Base-by-base conservation (phyloP, 2,888 invertebrate species). In the Agonopterix subpropinquella region DNA sequence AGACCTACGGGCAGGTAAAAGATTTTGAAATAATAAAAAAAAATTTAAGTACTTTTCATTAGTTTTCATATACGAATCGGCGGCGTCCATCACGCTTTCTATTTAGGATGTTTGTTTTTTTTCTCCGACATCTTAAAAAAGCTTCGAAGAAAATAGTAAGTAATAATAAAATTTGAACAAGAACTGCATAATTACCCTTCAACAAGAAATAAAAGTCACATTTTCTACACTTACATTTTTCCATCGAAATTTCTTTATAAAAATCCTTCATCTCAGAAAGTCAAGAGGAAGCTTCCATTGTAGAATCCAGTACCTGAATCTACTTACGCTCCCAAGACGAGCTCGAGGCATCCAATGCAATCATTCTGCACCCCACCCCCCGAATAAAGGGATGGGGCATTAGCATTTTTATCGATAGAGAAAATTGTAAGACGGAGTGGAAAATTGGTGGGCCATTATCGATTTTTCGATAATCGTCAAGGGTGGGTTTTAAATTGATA, bases 351-450 rank as follows among this genome's bases (percentile, higher is more conserved):
- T 67, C 70, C 70, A 76, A 80, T 77, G 80, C 81, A 81, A 82
- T 83, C 83, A 79, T 73, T 72, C 70, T 61, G 63, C 65, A 67
- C 68, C 70, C 65, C 64, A 59, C 47, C 13, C 28, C 46, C 43
- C 18, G 9, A 28, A 28, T 48, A 46, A 59, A 78, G 80, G 76
- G 77, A 75, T 73, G 76, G 64, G 63, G 65, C 65, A 80, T 82
- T 83, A 76, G 80, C 82, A 84, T 81, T 80, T 83, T 83, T 85
- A 84, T 85, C 80, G 84, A 85, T 77, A 76, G 55, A 57, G 66
- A 68, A 72, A 71, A 74, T 71, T 67, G 67, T 64, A 61, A 57
- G 55, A 54, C 63, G 53, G 51, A 53, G 58, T 55, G 57, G 62
- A 62, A 68, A 66, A 70, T 75, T 73, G 73, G 63, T 61, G 59